phyloP scores from a whole-genome alignment of 2,113 vertebrate species.

The pig (Sus scrofa) region DNA sequence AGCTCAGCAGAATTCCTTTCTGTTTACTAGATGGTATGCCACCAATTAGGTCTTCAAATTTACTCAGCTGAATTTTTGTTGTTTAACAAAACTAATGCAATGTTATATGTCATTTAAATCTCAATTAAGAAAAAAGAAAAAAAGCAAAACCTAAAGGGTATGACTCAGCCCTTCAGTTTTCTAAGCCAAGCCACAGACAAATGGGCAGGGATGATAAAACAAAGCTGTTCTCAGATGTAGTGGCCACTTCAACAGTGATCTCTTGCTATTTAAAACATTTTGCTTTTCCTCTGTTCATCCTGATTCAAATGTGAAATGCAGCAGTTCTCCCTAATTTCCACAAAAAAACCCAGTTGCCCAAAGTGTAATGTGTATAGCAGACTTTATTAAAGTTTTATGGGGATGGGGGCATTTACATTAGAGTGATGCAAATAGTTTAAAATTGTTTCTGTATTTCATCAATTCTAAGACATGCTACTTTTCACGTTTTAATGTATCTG shows the following conservation, averaged over 20 bases:
- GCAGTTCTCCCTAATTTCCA: neutral
- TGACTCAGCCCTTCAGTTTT: no score
- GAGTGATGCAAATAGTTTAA: neutral
- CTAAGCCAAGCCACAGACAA: no score
- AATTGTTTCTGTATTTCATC: neutral
- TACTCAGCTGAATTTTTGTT: neutral
- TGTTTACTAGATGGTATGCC: neutral
- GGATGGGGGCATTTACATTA: neutral
- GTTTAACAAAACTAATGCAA: neutral
- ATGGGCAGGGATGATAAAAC: no score
- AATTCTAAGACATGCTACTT: neutral
- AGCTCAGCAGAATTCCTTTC: neutral
- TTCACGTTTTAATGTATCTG: neutral
- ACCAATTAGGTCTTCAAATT: neutral
- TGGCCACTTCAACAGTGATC: neutral
- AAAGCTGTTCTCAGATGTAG: no score
- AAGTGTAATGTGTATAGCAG: neutral
- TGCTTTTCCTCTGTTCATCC: neutral
- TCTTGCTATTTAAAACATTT: neutral
- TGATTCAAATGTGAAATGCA: conserved; percentile 19
- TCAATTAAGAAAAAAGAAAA: no score
- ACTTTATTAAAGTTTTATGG: neutral
- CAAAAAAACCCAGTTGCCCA: neutral
- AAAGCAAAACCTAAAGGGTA: no score
- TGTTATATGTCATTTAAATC: no score